phyloP scores from a whole-genome alignment of 1,140 invertebrate species.

The Nasonia longicornis region DNA sequence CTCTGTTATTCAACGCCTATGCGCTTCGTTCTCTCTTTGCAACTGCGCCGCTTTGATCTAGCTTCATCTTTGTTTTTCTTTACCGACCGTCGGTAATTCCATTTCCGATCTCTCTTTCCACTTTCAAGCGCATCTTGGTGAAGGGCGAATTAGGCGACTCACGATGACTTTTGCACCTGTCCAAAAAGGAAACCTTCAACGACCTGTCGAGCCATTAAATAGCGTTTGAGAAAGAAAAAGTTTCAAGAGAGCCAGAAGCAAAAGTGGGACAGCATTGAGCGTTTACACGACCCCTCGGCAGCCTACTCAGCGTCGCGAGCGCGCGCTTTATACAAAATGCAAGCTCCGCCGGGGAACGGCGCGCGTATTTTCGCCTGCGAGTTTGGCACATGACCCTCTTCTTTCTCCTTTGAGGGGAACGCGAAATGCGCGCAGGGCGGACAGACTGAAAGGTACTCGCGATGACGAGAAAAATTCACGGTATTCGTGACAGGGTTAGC shows the following conservation, averaged over 20 bases:
- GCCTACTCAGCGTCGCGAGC: neutral
- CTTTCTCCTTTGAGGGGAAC: neutral
- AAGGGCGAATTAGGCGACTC: no score
- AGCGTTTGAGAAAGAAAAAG: neutral
- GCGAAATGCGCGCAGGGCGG: neutral
- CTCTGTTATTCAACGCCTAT: conserved; percentile 17
- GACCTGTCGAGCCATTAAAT: neutral
- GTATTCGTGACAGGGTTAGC: neutral
- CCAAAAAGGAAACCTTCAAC: no score
- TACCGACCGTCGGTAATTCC: no score
- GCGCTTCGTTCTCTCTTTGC: no score
- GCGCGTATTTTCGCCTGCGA: neutral
- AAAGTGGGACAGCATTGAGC: neutral
- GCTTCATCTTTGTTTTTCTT: no score
- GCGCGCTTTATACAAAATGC: neutral
- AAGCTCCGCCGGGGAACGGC: neutral
- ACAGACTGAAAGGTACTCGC: neutral
- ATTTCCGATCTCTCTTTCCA: no score
- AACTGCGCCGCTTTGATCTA: no score
- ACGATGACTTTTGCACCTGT: no score
- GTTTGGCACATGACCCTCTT: neutral
- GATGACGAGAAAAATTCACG: neutral
- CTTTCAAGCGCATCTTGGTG: no score
- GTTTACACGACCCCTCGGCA: neutral
- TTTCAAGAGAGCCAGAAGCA: neutral